Evolutionary conservation across 2,888 invertebrate species (phyloP).

Genomic region (Automeris io): DNA sequence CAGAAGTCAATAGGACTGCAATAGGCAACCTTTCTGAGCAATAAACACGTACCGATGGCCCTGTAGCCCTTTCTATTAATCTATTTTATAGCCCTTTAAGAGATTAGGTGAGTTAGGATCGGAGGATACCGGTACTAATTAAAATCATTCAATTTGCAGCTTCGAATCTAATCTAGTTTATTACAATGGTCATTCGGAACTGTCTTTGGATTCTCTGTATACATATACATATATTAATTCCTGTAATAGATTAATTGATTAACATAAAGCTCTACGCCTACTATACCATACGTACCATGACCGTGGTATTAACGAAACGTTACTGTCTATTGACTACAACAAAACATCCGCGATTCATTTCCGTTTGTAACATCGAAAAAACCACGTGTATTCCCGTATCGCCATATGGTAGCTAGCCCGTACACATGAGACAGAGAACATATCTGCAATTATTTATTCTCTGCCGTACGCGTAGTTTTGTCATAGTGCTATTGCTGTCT

Average conservation of each 20-base stretch:
- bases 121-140: constrained; percentile 11
- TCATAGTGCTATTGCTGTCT: too few relatives aligned
- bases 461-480: neutral
- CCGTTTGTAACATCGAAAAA: too few relatives aligned
- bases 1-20: constrained; percentile 25
- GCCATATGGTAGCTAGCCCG: too few relatives aligned
- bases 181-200: neutral
- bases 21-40: constrained; percentile 43
- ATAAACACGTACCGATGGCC: constrained; percentile 56
- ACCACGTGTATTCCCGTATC: too few relatives aligned
- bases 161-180: constrained; percentile 5
- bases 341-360: too few relatives aligned
- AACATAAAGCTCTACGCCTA: too few relatives aligned
- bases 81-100: constrained; percentile 48
- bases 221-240: too few relatives aligned
- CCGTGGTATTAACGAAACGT: too few relatives aligned
- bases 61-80: constrained; percentile 54
- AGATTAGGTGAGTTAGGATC: constrained; percentile 9
- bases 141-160: constrained; percentile 15
- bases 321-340: too few relatives aligned
- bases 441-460: neutral
- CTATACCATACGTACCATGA: too few relatives aligned
- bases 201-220: neutral
- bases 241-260: too few relatives aligned
- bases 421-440: too few relatives aligned